Conservation (phyloP, 2,797 vertebrate genomes). For the Fratercula arctica region DNA sequence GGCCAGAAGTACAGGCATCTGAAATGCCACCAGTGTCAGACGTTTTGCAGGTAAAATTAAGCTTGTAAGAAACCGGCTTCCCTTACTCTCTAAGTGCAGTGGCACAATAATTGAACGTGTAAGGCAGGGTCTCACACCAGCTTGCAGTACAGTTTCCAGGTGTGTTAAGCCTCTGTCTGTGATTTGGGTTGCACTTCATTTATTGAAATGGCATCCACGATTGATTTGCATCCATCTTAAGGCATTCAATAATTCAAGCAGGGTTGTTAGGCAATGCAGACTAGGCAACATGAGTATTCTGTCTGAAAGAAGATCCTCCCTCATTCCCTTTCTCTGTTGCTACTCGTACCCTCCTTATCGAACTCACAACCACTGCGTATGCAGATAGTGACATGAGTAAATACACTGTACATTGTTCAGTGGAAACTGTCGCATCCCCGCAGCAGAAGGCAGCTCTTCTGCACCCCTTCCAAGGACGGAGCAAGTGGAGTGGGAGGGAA, state of each 20-base stretch:
- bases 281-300: neutral
- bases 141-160: neutral
- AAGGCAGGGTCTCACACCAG: neutral
- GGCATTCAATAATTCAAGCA: neutral
- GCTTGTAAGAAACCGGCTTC: neutral
- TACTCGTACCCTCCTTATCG: neutral
- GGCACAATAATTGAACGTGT: neutral
- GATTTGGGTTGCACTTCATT: neutral
- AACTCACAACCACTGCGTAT: neutral
- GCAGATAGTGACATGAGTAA: neutral
- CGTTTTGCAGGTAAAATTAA: neutral
- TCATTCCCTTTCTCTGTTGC: neutral
- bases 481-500: neutral
- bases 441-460: neutral
- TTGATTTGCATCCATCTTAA: neutral
- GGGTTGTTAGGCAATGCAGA: neutral
- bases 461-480: neutral
- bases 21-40: neutral
- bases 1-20: neutral
- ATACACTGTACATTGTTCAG: neutral
- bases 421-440: rapidly evolving
- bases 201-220: neutral
- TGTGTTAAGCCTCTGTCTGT: neutral
- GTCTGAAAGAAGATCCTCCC: neutral
- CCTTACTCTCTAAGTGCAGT: neutral